Percentiles rank a stretch among this genome's conserved stretches.
These are phyloP conservation scores for Trinorchestia longiramus DNA, from an alignment of 1,140 invertebrate species.

Conservation along the genomic window DNA sequence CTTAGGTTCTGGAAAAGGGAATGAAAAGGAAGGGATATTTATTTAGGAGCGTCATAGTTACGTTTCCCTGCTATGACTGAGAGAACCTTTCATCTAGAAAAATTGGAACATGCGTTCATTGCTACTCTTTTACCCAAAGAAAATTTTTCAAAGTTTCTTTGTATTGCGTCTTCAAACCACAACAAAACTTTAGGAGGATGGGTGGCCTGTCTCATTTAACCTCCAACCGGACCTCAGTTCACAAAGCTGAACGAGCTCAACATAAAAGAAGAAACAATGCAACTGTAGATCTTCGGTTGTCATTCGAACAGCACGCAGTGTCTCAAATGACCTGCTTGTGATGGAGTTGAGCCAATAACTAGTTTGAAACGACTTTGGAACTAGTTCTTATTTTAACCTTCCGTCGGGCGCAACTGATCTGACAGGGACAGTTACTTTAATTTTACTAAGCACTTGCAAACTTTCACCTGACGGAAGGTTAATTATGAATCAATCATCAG, in stretches of 20 bases:
- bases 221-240: not conserved
- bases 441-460: too few relatives aligned
- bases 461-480: too few relatives aligned
- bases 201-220: not conserved
- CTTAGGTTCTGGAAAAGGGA: too few relatives aligned
- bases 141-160: not conserved
- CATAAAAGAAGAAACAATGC: not conserved
- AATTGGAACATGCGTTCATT: not conserved
- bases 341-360: not conserved
- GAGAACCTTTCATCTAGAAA: not conserved
- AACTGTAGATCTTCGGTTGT: not conserved
- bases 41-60: not conserved
- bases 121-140: not conserved
- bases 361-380: too few relatives aligned
- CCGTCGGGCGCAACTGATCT: too few relatives aligned
- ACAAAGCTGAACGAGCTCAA: not conserved
- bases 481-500: too few relatives aligned
- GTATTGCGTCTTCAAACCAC: not conserved
- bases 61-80: not conserved
- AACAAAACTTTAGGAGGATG: not conserved
- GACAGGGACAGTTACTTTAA: too few relatives aligned
- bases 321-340: not conserved
- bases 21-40: not conserved
- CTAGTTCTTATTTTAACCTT: too few relatives aligned
- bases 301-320: not conserved